Evolutionary conservation across 2,797 vertebrate species (phyloP).

Genomic region (Ceryle rudis): DNA sequence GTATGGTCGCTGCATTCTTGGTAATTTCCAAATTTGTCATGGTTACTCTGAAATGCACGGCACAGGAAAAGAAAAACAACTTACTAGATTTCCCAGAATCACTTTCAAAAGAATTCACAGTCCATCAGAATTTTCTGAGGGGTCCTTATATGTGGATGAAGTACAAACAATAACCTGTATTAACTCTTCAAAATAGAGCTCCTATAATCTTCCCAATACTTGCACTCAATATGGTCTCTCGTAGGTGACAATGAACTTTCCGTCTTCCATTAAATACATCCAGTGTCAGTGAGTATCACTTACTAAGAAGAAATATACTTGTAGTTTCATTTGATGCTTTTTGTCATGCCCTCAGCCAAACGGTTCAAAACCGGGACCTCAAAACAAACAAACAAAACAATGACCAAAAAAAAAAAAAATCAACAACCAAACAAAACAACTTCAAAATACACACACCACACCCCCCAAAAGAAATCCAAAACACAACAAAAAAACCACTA

Average conservation of each 20-base stretch:
- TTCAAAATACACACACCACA: too few species aligned
- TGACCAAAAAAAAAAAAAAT: not conserved
- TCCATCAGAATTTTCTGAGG: not conserved
- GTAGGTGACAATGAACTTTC: not conserved
- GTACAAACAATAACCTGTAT: not conserved
- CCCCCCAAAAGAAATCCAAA: not conserved
- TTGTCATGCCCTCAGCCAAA: not conserved
- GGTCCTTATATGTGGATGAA: not conserved
- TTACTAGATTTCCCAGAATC: not conserved
- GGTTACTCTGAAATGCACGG: not conserved
- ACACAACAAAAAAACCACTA: not conserved
- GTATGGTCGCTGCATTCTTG: not conserved
- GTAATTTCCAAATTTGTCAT: not conserved
- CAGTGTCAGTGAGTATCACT: not conserved
- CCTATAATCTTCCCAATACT: not conserved
- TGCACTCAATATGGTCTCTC: not conserved
- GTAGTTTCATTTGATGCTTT: not conserved
- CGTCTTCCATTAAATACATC: not conserved
- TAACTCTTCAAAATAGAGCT: not conserved
- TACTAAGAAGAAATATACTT: not conserved
- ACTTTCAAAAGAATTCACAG: not conserved
- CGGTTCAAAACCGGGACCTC: not conserved
- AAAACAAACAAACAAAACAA: not conserved
- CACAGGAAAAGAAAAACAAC: not conserved
- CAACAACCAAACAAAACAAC: not conserved